Base-by-base conservation (phyloP, 23 tunicate species). In the Ciona savignyi region DNA sequence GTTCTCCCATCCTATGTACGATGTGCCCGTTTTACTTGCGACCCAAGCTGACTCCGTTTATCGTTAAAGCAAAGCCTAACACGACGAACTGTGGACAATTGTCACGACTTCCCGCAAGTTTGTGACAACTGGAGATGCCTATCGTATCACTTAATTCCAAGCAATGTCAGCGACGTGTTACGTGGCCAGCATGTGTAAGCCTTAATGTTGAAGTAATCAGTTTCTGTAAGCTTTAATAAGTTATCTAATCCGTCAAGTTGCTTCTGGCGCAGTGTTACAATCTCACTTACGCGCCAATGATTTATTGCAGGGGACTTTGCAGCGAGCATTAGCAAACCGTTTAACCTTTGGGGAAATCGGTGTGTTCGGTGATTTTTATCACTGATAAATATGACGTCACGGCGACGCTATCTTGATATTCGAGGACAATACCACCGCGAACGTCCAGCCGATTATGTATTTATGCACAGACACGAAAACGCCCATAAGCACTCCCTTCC, bases 51-150 rank as follows among this genome's bases (percentile, higher is more conserved):
- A 9, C 56, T 42, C 9, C 11, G 56, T 42, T 42, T 42, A 15
- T 42, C 15, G 15, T 42, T n/a, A 15, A 42, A 42, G 56, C 56
- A 42, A 6, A 42, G 15, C 9, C 56, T 9, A 42, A 42, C 56
- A 42, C 9, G 56, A 9, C 56, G 15, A 15, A 9, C 11, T 6
- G 9, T 15, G 56, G 56, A 42, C 56, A 42, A 42, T 42, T 42
- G 56, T 42, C 56, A 42, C 56, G 56, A 42, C 56, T 42, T 9
- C 56, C 56, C 56, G 56, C 56, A 42, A 42, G 56, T 42, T 42
- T 42, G 56, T 42, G n/a, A n/a, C n/a, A n/a, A n/a, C n/a, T n/a
- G n/a, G n/a, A n/a, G n/a, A n/a, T n/a, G n/a, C n/a, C n/a, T n/a
- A n/a, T n/a, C n/a, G n/a, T n/a, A n/a, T n/a, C n/a, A n/a, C n/a